Percentiles rank a stretch among this genome's conserved stretches.
Conservation (phyloP, 2,113 vertebrate species). For the Trematomus loennbergii region DNA sequence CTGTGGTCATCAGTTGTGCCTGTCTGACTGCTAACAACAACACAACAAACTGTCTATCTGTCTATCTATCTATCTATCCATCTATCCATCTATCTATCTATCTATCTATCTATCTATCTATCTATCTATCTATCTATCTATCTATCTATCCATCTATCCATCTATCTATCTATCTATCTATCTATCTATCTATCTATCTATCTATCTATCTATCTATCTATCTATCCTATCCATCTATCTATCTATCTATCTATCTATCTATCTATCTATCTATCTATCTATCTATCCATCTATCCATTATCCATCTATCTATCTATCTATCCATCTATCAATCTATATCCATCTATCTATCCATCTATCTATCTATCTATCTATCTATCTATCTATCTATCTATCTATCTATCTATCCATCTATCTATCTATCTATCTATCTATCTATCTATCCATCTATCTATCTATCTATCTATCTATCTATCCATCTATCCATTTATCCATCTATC, state of each 20-base stretch:
- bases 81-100: neutral
- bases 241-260: no score
- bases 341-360: no score
- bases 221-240: no score
- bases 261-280: neutral
- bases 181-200: neutral
- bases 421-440: neutral
- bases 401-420: neutral
- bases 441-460: neutral
- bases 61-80: conserved; percentile 35
- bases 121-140: neutral
- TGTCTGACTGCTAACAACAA: conserved; percentile 21
- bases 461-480: no score
- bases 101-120: neutral
- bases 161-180: neutral
- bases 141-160: conserved; percentile 13
- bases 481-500: no score
- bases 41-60: neutral
- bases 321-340: neutral
- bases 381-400: no score
- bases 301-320: neutral
- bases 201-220: neutral
- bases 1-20: conserved; percentile 22
- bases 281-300: no score
- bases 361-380: no score